A percentile compares a stretch with the other conserved stretches of the same genome.
Evolutionary conservation across 2,888 invertebrate species (phyloP).

Genomic region (Epistrophe eligans): DNA sequence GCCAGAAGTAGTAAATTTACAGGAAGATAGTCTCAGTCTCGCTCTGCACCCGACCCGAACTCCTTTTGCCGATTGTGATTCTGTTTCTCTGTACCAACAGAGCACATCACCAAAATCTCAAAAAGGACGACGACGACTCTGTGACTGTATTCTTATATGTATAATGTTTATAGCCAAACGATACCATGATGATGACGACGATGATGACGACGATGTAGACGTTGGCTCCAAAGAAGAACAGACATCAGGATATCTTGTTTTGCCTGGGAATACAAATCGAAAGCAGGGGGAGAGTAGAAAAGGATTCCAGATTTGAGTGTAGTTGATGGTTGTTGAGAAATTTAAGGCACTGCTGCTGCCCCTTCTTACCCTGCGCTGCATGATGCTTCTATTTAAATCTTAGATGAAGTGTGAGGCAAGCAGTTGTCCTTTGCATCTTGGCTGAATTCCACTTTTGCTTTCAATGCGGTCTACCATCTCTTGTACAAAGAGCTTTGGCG

Average conservation of each 20-base stretch:
- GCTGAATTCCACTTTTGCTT: constrained; percentile 73
- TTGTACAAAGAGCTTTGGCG: constrained; percentile 49
- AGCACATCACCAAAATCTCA: constrained; percentile 53
- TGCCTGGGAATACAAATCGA: constrained; percentile 71
- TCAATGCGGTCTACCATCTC: constrained; percentile 71
- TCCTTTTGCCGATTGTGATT: constrained; percentile 27
- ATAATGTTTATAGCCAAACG: constrained; percentile 35
- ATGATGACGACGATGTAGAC: constrained; percentile 74
- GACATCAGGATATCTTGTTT: constrained; percentile 76
- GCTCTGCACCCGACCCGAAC: constrained; percentile 51
- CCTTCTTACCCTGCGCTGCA: neutral
- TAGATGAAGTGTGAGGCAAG: constrained; percentile 64
- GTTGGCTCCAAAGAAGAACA: constrained; percentile 71
- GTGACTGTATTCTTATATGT: constrained; percentile 43
- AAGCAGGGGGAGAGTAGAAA: constrained; percentile 44
- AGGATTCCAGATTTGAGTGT: constrained; percentile 64
- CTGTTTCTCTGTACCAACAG: constrained; percentile 7
- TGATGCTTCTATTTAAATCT: constrained; percentile 74
- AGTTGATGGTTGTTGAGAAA: constrained; percentile 70
- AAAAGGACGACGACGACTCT: constrained; percentile 65
- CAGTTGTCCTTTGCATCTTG: constrained; percentile 74
- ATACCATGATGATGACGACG: constrained; percentile 53
- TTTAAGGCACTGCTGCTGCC: constrained; percentile 49
- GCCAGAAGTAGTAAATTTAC: constrained; percentile 73
- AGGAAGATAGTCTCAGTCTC: constrained; percentile 69